phyloP scores from a whole-genome alignment of 2,113 vertebrate genomes.

The Hemicordylus capensis region DNA sequence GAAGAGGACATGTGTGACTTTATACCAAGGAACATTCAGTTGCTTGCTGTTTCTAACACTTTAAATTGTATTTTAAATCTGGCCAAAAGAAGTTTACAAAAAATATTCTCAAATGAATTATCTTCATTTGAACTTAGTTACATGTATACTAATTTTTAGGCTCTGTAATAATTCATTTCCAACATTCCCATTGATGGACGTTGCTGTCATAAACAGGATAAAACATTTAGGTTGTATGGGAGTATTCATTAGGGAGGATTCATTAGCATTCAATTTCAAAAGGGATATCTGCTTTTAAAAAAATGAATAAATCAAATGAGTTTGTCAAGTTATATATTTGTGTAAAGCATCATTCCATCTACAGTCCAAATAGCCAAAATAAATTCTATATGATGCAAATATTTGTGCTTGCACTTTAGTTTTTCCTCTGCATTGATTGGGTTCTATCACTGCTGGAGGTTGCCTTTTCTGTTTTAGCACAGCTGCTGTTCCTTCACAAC shows the following conservation, averaged over 20 bases:
- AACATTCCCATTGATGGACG: not conserved
- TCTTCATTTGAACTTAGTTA: not conserved
- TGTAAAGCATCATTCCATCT: too few relatives aligned
- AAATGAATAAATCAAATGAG: not conserved
- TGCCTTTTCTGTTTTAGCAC: not conserved
- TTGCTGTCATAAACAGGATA: not conserved
- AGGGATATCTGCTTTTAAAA: not conserved
- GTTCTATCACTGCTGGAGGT: not conserved
- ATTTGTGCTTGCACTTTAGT: too few relatives aligned
- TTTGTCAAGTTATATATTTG: not conserved
- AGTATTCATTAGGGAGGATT: not conserved
- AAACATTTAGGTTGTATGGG: not conserved
- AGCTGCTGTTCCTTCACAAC: not conserved
- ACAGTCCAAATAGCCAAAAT: too few relatives aligned
- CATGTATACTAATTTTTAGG: not conserved
- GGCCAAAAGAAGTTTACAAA: not conserved
- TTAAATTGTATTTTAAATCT: not conserved
- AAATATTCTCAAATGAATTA: not conserved
- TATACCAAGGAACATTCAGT: not conserved
- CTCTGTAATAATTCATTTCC: not conserved
- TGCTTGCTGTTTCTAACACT: not conserved
- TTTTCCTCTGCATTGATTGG: too few relatives aligned
- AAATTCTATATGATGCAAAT: too few relatives aligned
- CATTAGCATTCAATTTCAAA: not conserved
- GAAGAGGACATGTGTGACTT: fast-evolving